Conservation (phyloP, 1,140 invertebrate genomes). For the Chlorops oryzae region DNA sequence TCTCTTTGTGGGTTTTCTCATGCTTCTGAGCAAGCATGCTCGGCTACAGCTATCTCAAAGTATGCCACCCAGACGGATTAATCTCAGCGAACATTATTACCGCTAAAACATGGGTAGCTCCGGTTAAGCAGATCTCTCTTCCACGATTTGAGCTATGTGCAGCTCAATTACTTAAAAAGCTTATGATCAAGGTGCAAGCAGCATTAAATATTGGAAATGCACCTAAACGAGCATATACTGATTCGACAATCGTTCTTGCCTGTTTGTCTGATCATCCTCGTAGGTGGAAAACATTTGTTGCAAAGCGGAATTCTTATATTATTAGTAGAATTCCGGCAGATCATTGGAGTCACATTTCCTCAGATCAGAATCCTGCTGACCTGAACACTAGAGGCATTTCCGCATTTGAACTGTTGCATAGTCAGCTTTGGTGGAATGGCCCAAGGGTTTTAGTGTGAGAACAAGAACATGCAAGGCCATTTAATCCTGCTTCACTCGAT, state of each 20-base stretch:
- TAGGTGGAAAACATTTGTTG: slow-evolving; percentile 29
- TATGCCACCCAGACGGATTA: not conserved
- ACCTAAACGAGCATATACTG: slow-evolving; percentile 1
- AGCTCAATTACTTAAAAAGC: slow-evolving; percentile 13
- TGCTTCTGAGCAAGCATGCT: slow-evolving; percentile 34
- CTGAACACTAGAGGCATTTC: slow-evolving; percentile 17
- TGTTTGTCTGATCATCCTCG: slow-evolving; percentile 10
- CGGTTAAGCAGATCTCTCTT: slow-evolving; percentile 14
- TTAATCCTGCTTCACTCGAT: not conserved
- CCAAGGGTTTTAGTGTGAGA: too few relatives aligned
- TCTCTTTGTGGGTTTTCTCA: slow-evolving; percentile 38
- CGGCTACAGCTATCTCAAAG: slow-evolving; percentile 36
- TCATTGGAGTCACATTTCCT: slow-evolving; percentile 27
- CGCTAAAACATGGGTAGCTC: slow-evolving; percentile 14
- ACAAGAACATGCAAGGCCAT: too few relatives aligned
- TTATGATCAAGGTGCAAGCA: slow-evolving; percentile 6
- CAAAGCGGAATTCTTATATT: slow-evolving; percentile 28
- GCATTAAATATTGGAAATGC: not conserved
- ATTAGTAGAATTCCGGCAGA: slow-evolving; percentile 15
- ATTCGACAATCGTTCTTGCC: slow-evolving; percentile 16
- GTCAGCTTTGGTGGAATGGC: slow-evolving; percentile 9
- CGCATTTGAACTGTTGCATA: not conserved
- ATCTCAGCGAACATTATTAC: slow-evolving; percentile 7
- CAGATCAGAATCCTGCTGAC: slow-evolving; percentile 29
- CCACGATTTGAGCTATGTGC: slow-evolving; percentile 20